Percentiles rank a stretch among this genome's conserved stretches.
Evolutionary conservation across 2,797 vertebrate species (phyloP).

Genomic region (Lepilemur septentrionalis): DNA sequence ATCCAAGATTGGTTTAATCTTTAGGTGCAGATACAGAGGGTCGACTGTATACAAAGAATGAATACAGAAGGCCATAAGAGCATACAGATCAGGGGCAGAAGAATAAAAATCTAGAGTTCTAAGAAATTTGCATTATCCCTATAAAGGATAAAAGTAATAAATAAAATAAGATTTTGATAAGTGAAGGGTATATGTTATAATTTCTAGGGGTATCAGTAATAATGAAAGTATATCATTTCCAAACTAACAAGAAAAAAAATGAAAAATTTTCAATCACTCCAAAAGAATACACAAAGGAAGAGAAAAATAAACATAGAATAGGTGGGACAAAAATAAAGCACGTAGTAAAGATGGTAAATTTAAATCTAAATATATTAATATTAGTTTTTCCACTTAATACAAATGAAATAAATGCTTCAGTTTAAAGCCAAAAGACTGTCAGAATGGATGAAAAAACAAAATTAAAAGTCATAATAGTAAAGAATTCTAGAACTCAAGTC

Average conservation of each 20-base stretch:
- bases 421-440: not conserved
- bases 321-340: not conserved
- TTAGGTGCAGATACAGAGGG: not conserved
- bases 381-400: not conserved
- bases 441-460: slow-evolving; percentile 37
- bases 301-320: not conserved
- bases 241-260: slow-evolving; percentile 6
- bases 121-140: not conserved
- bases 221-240: not conserved
- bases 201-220: not conserved
- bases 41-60: not conserved
- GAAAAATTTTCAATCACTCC: not conserved
- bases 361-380: not conserved
- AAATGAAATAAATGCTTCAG: not conserved
- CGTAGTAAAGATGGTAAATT: not conserved
- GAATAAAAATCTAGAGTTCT: not conserved
- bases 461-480: not conserved
- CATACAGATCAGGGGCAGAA: not conserved
- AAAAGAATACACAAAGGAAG: not conserved
- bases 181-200: not conserved
- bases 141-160: not conserved
- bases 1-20: not conserved
- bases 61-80: not conserved
- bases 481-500: not conserved
- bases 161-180: not conserved